Conservation (phyloP, 2,797 vertebrate genomes). For the Varecia variegata region DNA sequence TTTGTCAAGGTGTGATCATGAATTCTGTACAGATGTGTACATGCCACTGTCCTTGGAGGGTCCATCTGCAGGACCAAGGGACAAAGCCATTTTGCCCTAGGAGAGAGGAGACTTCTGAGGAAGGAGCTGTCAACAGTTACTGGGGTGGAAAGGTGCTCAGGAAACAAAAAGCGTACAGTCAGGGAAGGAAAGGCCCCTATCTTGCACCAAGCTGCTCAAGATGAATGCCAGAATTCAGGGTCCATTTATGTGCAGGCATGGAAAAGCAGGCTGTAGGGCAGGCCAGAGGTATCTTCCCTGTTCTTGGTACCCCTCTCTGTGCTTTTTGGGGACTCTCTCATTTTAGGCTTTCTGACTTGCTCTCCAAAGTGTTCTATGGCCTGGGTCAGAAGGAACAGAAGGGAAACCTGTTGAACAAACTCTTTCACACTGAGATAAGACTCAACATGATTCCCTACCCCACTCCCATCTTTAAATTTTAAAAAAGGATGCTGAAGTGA, state of each 20-base stretch:
- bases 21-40: slow-evolving; percentile 82
- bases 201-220: background rate
- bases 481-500: background rate
- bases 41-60: slow-evolving; percentile 71
- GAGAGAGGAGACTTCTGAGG: background rate
- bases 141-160: background rate
- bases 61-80: background rate
- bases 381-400: background rate
- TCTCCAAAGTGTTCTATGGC: background rate
- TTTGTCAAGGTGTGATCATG: slow-evolving; percentile 83
- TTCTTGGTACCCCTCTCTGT: background rate
- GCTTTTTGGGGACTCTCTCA: background rate
- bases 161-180: background rate
- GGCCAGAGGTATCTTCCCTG: background rate
- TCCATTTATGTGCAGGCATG: background rate
- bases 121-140: background rate
- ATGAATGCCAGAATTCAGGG: background rate
- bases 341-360: background rate
- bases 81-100: background rate
- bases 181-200: background rate
- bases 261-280: background rate
- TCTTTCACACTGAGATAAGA: background rate
- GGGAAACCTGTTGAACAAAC: background rate
- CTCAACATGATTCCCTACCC: background rate
- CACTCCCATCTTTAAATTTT: background rate